A percentile compares a stretch with the other conserved stretches of the same genome.
Conservation (phyloP, 2,888 invertebrate genomes). For the Cataglyphis albicans region DNA sequence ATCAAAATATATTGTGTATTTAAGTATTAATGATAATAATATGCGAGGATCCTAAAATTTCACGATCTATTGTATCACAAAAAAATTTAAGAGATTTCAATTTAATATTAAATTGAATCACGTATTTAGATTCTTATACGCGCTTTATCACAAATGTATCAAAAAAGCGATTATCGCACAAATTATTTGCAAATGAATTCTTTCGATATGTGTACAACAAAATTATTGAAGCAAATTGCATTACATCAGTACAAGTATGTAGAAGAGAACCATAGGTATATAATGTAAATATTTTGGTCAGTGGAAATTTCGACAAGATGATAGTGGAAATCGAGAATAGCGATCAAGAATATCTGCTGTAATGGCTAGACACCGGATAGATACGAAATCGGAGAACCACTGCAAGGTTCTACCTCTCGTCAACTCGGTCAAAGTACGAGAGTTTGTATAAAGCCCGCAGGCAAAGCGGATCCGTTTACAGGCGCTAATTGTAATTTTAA, state of each 20-base stretch:
- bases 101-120: background rate
- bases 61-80: background rate
- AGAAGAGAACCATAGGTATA: background rate
- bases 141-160: background rate
- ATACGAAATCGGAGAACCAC: slow-evolving; percentile 44
- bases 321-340: background rate
- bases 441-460: slow-evolving; percentile 55
- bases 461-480: slow-evolving; percentile 60
- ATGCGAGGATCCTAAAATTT: background rate
- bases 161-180: slow-evolving; percentile 2
- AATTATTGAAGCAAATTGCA: background rate
- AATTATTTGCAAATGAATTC: background rate
- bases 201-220: background rate
- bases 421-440: slow-evolving; percentile 53
- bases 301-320: slow-evolving; percentile 21
- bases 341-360: background rate
- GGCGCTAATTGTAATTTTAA: slow-evolving; percentile 71
- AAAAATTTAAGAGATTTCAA: background rate
- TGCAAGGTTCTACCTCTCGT: slow-evolving; percentile 18
- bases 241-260: background rate
- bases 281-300: slow-evolving; percentile 28
- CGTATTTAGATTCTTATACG: background rate
- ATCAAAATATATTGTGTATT: background rate
- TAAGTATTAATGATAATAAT: background rate
- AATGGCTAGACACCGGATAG: slow-evolving; percentile 22